These are phyloP conservation scores for Antitype chi DNA, from an alignment of 2,888 invertebrate genomes.

Conservation along the genomic window DNA sequence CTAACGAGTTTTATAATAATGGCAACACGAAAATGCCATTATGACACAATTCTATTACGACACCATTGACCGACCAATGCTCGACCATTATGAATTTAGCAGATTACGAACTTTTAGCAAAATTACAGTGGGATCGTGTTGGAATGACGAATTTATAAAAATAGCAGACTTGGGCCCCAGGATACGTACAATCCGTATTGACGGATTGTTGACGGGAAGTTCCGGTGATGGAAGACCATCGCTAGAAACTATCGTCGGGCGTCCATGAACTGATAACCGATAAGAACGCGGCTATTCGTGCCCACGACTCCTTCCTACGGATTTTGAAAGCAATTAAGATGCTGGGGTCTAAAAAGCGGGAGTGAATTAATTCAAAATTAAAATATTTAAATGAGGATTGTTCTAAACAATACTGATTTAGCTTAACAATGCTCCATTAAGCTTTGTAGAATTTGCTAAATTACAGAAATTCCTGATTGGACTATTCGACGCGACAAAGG, in stretches of 20 bases:
- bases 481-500: background rate
- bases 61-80: too few relatives aligned
- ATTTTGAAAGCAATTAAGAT: background rate
- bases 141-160: too few relatives aligned
- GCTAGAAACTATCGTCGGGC: background rate
- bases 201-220: background rate
- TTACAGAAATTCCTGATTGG: conserved; percentile 3
- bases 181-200: background rate
- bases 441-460: conserved; percentile 11
- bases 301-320: background rate
- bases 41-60: too few relatives aligned
- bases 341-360: background rate
- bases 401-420: conserved; percentile 5
- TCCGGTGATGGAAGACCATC: background rate
- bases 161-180: too few relatives aligned
- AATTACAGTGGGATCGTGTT: too few relatives aligned
- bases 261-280: background rate
- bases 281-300: background rate
- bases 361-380: conserved; percentile 4
- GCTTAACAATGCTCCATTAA: conserved; percentile 5
- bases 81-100: too few relatives aligned
- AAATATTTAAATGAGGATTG: background rate
- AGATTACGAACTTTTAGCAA: too few relatives aligned
- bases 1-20: too few relatives aligned
- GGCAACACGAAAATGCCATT: too few relatives aligned